Evolutionary conservation across 2,888 invertebrate genomes (phyloP).

Genomic region (Volucella inflata): DNA sequence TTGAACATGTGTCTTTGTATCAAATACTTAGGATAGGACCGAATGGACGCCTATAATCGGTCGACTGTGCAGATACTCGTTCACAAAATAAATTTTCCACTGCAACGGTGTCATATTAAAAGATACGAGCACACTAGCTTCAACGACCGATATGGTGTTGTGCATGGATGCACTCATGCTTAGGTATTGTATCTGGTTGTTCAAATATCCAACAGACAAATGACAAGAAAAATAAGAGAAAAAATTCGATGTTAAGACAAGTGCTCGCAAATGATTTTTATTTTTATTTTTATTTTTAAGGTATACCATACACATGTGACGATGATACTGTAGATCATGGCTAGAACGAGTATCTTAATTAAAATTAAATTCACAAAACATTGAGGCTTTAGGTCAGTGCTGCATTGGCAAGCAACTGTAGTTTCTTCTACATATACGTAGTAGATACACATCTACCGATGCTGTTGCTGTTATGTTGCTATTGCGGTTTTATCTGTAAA

Average conservation of each 20-base stretch:
- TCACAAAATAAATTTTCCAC: slow-evolving; percentile 44
- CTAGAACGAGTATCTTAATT: neutral
- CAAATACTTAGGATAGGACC: neutral
- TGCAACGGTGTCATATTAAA: slow-evolving; percentile 29
- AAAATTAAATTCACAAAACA: slow-evolving; percentile 47
- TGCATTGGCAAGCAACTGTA: slow-evolving; percentile 3
- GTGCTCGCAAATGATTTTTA: slow-evolving; percentile 11
- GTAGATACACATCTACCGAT: neutral
- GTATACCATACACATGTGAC: neutral
- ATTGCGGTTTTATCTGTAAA: too few relatives aligned
- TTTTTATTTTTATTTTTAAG: neutral
- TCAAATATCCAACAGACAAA: slow-evolving; percentile 11
- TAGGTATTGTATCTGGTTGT: slow-evolving; percentile 28
- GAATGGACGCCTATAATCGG: neutral
- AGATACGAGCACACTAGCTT: slow-evolving; percentile 2
- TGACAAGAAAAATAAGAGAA: slow-evolving; percentile 15
- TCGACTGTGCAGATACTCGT: neutral
- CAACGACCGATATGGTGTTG: slow-evolving; percentile 25
- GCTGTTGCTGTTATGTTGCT: too few relatives aligned
- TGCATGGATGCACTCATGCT: slow-evolving; percentile 15
- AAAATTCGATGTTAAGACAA: neutral
- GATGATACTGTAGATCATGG: neutral
- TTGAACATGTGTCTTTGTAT: slow-evolving; percentile 23
- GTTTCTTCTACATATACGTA: neutral
- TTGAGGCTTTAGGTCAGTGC: slow-evolving; percentile 60